Evolutionary conservation across 2,113 vertebrate genomes (phyloP).

Genomic region (Sus scrofa): DNA sequence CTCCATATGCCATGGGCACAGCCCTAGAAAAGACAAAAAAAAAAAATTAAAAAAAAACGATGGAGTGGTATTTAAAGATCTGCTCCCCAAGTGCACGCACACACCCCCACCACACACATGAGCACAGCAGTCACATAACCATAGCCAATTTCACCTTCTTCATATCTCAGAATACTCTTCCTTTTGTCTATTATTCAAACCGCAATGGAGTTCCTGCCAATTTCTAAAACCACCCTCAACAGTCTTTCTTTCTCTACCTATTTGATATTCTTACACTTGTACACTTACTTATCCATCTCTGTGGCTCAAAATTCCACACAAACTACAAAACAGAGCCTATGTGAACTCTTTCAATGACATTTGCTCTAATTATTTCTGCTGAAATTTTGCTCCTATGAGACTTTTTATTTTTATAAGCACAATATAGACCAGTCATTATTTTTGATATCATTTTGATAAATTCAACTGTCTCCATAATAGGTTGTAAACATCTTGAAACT

Average conservation of each 20-base stretch:
- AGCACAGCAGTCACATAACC: background rate
- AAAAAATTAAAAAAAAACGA: background rate
- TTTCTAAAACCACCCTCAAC: background rate
- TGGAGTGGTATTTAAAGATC: background rate
- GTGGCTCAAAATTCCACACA: background rate
- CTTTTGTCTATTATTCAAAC: background rate
- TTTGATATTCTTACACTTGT: background rate
- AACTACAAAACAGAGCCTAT: background rate
- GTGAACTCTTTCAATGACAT: background rate
- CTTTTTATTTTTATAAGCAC: background rate
- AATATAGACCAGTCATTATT: background rate
- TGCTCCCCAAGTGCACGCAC: background rate
- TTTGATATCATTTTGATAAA: background rate
- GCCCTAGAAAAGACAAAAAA: no score
- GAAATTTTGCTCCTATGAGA: background rate
- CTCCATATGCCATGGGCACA: no score
- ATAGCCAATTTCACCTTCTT: background rate
- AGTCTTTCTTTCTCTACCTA: background rate
- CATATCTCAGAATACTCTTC: background rate
- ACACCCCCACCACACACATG: fast-evolving
- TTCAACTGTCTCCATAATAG: background rate
- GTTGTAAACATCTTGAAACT: background rate
- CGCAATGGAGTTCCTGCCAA: background rate
- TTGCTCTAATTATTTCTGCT: background rate
- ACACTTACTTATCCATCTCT: background rate